Evolutionary conservation across 2,797 vertebrate genomes (phyloP), one percentile per base, ranked within the genome.

Genomic region (Cuniculus paca): DNA sequence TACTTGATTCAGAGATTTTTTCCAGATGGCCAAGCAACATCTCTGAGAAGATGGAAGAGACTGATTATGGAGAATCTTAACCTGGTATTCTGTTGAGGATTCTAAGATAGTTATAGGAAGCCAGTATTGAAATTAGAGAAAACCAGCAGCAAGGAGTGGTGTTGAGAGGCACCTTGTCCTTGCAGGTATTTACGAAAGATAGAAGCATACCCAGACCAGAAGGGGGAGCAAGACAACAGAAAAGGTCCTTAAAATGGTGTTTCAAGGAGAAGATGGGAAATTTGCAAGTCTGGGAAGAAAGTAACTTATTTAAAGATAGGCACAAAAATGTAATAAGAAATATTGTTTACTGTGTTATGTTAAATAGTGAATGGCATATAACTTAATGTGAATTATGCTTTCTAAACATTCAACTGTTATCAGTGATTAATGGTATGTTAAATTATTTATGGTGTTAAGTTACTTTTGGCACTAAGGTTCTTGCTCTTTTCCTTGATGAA

Each of bases 361-460:
- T 88, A 31, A 54, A 48, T 91, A 31, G 20, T 45, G 39, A 91
- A 80, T 39, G 39, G n/a, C 8, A 26, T 4, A 42, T 78, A 74
- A 28, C 26, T 79, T 34, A 72, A 20, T 87, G 42, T 72, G 72
- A 68, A 22, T 63, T 77, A 58, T 74, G 36, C 74, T 94, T 91
- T 61, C 88, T 26, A 54, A 82, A 56, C 34, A 88, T 74, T 80
- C 63, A 81, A 0, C 6, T 34, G 50, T 19, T 84, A 68, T 63
- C 90, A 70, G 61, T 86, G 56, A 56, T 36, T 88, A 31, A 28
- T 63, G 54, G 42, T 75, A 87, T 52, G 13, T 48, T 80, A 45
- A 94, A 75, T 85, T 91, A 88, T 86, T 82, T 75, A 36, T 68
- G 60, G 26, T 80, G 42, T 91, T 65, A 54, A 90, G 50, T 88